A percentile compares a stretch with the other conserved stretches of the same genome.
These are phyloP conservation scores for Dysdera silvatica DNA, from an alignment of 1,140 invertebrate species.

Conservation along the genomic window DNA sequence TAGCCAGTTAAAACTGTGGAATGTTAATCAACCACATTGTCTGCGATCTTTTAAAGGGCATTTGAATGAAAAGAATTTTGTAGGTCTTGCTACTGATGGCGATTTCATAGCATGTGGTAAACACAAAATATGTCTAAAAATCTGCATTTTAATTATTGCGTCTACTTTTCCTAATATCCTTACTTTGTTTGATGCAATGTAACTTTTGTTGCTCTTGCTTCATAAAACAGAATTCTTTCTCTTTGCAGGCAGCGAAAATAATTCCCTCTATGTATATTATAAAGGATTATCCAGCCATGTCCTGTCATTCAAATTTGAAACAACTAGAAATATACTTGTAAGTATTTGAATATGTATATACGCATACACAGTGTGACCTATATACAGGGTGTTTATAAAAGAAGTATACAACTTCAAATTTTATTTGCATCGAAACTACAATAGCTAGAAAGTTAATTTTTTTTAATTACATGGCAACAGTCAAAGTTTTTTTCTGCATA, in stretches of 20 bases:
- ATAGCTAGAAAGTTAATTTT: background rate
- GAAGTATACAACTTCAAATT: too few species aligned
- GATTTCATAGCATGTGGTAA: slow-evolving; percentile 85
- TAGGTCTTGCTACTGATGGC: slow-evolving; percentile 89
- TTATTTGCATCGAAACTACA: background rate
- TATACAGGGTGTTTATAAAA: too few species aligned
- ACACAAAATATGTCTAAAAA: slow-evolving; percentile 26
- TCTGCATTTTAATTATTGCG: background rate
- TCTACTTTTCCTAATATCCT: too few species aligned
- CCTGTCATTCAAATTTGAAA: slow-evolving; percentile 81
- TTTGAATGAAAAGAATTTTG: slow-evolving; percentile 94
- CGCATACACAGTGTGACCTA: too few species aligned
- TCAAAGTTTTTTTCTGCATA: too few species aligned
- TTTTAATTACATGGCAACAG: background rate
- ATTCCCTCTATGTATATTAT: slow-evolving; percentile 88
- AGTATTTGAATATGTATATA: too few species aligned
- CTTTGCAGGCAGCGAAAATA: slow-evolving; percentile 71
- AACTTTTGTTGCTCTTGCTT: too few species aligned
- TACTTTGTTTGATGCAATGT: too few species aligned
- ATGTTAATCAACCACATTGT: slow-evolving; percentile 69
- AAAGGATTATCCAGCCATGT: slow-evolving; percentile 80
- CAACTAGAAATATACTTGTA: slow-evolving; percentile 65
- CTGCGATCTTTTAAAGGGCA: slow-evolving; percentile 84
- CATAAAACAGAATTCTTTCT: too few species aligned
- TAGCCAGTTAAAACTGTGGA: slow-evolving; percentile 89